Conservation (phyloP, 2,797 vertebrate genomes). For the Coreius guichenoti region DNA sequence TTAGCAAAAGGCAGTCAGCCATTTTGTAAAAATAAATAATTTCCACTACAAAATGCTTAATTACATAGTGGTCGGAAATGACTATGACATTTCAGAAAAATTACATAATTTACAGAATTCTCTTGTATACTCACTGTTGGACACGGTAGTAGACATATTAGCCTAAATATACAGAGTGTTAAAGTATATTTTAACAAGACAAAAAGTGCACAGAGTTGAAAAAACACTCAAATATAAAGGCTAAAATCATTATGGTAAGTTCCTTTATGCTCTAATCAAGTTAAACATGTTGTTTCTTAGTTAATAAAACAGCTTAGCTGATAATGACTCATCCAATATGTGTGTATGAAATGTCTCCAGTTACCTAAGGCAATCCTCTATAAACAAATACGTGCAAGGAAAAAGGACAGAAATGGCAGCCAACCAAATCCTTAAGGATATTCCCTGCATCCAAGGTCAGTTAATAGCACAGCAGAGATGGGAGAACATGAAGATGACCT, state of each 20-base stretch:
- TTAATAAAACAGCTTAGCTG: conserved; percentile 27
- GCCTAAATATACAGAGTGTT: not conserved
- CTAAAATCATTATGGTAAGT: not conserved
- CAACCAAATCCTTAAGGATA: conserved; percentile 16
- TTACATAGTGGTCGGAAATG: not conserved
- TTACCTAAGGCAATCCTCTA: not conserved
- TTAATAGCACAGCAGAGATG: conserved; percentile 1
- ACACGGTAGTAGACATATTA: not conserved
- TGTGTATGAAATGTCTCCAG: conserved; percentile 9
- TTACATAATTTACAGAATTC: not conserved
- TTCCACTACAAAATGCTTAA: not conserved
- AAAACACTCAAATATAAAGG: not conserved
- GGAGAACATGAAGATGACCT: not conserved
- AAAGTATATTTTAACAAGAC: not conserved
- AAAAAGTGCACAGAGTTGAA: not conserved
- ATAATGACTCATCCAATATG: not conserved
- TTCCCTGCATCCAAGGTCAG: conserved; percentile 25
- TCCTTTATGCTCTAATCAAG: not conserved
- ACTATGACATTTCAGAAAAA: not conserved
- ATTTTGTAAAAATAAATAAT: not conserved
- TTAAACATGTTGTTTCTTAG: not conserved
- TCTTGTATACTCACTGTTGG: not conserved
- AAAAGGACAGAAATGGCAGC: conserved; percentile 7
- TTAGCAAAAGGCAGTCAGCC: not conserved
- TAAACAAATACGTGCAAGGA: not conserved